These are phyloP conservation scores for Neodiprion pinetum DNA, from an alignment of 1,140 invertebrate species.

Conservation along the genomic window DNA sequence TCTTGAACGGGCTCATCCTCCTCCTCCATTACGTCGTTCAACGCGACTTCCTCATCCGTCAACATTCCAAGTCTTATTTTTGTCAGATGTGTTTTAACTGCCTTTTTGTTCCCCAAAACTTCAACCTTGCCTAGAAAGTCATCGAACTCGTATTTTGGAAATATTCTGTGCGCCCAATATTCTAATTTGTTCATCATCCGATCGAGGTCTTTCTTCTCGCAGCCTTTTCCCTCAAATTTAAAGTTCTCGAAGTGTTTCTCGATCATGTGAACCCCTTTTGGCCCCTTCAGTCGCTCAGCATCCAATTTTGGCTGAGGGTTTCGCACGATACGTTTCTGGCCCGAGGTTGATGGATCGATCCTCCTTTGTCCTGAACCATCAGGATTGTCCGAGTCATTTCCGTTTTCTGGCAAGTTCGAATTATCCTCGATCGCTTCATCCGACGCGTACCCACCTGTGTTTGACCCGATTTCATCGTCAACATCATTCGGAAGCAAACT, in stretches of 20 bases:
- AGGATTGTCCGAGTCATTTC: conserved; percentile 27
- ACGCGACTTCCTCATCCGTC: conserved; percentile 41
- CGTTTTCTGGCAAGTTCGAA: not conserved
- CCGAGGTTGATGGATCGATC: conserved; percentile 42
- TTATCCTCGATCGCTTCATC: conserved; percentile 27
- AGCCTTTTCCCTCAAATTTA: conserved; percentile 83
- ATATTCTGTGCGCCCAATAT: conserved; percentile 92
- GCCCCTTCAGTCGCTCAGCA: conserved; percentile 72
- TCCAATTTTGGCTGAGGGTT: conserved; percentile 78
- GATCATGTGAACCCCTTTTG: conserved; percentile 80
- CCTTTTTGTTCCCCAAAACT: conserved; percentile 76
- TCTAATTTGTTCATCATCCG: conserved; percentile 82
- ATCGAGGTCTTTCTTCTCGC: conserved; percentile 85
- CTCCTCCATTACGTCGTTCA: conserved; percentile 40
- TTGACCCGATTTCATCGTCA: conserved; percentile 30
- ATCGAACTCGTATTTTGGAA: conserved; percentile 87
- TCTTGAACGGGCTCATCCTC: conserved; percentile 29
- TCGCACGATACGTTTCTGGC: conserved; percentile 65
- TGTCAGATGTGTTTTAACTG: conserved; percentile 67
- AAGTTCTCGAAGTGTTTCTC: conserved; percentile 82
- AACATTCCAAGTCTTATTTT: conserved; percentile 71
- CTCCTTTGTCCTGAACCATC: conserved; percentile 27
- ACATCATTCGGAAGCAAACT: conserved; percentile 19
- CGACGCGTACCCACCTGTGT: conserved; percentile 18
- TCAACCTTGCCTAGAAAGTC: conserved; percentile 85